Evolutionary conservation across 92 coral and sea anemone species (phyloP).

Genomic region (Phenganax stokvisi): DNA sequence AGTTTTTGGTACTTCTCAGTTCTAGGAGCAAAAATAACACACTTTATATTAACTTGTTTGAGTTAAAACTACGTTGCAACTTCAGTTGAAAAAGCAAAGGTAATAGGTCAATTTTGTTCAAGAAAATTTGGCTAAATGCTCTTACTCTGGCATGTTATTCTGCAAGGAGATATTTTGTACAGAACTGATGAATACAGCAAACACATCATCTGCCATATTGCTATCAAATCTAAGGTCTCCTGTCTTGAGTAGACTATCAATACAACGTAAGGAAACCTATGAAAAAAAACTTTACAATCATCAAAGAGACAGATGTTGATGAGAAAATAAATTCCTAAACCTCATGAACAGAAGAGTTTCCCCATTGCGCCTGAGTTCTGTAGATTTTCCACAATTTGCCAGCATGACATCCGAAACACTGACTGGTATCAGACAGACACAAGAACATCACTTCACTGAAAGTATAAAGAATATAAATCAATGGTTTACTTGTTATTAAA

Average conservation of each 20-base stretch:
- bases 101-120: not conserved
- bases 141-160: not conserved
- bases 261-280: conserved; percentile 28
- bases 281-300: not conserved
- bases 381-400: conserved; percentile 20
- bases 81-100: no score
- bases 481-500: not conserved
- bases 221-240: not conserved
- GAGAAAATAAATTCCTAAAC: not conserved
- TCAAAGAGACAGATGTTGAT: not conserved
- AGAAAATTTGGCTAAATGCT: not conserved
- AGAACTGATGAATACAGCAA: not conserved
- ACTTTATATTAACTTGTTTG: not conserved
- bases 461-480: not conserved
- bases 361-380: conserved; percentile 1
- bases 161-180: not conserved
- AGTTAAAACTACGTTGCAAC: no score
- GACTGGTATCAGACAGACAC: conserved; percentile 15
- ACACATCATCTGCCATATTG: conserved; percentile 6
- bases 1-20: not conserved
- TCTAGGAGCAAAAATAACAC: not conserved
- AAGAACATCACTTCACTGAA: conserved; percentile 25
- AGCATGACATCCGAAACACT: conserved; percentile 4
- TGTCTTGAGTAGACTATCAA: not conserved
- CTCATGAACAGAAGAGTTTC: conserved; percentile 10